Conservation (phyloP, 2,113 vertebrate species). For the Dinomys branickii region DNA sequence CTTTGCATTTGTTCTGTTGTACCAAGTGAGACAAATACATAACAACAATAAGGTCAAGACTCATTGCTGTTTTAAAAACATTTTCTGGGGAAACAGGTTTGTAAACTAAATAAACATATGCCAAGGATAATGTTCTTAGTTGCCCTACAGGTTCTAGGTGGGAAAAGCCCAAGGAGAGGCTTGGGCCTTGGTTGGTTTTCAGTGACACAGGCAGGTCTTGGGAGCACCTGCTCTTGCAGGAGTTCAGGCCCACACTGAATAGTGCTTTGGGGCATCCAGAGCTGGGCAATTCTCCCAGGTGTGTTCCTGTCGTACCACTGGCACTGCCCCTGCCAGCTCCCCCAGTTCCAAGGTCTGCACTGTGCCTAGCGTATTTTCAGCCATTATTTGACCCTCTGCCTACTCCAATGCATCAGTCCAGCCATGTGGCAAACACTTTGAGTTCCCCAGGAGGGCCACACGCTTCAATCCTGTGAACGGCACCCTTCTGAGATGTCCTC, state of each 20-base stretch:
- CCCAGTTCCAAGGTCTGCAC: neutral
- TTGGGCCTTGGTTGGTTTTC: neutral
- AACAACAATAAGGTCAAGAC: constrained; percentile 22
- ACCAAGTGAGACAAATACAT: constrained; percentile 1
- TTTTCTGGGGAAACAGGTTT: constrained; percentile 50
- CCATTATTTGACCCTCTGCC: neutral
- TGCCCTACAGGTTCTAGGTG: neutral
- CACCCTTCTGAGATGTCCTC: neutral
- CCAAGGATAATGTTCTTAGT: neutral
- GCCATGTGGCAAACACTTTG: neutral
- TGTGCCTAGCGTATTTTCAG: neutral
- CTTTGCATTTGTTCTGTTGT: neutral
- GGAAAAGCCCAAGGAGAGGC: neutral
- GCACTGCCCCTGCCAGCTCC: neutral
- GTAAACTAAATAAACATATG: constrained; percentile 17
- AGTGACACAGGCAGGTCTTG: neutral
- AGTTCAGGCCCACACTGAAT: neutral
- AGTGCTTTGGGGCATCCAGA: neutral
- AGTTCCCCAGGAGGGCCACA: neutral
- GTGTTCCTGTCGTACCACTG: neutral
- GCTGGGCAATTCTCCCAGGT: neutral
- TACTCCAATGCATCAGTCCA: neutral
- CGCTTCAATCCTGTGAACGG: neutral
- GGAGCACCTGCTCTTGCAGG: neutral
- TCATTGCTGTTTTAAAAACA: constrained; percentile 56